Percentiles rank a stretch among this genome's conserved stretches.
Conservation (phyloP, 1,140 invertebrate genomes). For the Lepidurus arcticus region DNA sequence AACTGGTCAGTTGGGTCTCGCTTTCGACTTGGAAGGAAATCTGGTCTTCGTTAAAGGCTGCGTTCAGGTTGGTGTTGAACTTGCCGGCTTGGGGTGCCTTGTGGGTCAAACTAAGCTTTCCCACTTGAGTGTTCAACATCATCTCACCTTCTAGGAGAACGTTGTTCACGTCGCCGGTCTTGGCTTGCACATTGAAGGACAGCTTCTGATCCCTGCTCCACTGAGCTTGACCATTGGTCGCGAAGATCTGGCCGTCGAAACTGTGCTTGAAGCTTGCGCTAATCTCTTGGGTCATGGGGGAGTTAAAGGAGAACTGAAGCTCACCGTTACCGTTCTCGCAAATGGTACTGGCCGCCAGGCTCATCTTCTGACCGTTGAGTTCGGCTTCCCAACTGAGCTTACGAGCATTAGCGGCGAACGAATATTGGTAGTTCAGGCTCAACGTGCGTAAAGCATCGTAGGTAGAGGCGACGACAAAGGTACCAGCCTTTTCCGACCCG, state of each 20-base stretch:
- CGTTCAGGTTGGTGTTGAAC: background rate
- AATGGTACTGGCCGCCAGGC: background rate
- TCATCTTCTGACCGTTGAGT: constrained; percentile 31
- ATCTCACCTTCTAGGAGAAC: background rate
- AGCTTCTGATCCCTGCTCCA: constrained; percentile 27
- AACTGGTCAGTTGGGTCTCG: background rate
- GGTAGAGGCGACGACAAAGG: constrained; percentile 4
- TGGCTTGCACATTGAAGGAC: background rate
- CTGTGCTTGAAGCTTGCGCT: constrained; percentile 8
- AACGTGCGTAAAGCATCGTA: constrained; percentile 23
- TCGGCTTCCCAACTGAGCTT: constrained; percentile 18
- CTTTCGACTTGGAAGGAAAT: background rate
- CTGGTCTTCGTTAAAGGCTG: constrained; percentile 2
- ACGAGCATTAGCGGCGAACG: background rate
- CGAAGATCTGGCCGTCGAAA: constrained; percentile 24
- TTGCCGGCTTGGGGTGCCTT: background rate
- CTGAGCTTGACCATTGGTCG: background rate
- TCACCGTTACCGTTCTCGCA: background rate
- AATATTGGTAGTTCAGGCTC: background rate
- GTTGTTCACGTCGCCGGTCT: background rate
- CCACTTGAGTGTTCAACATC: background rate
- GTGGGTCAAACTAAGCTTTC: background rate
- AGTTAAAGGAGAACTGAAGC: background rate
- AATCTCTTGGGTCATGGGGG: constrained; percentile 31
- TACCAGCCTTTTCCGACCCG: constrained; percentile 20